These are phyloP conservation scores for Bombus superbus DNA, from an alignment of 1,140 invertebrate species.

Conservation along the genomic window DNA sequence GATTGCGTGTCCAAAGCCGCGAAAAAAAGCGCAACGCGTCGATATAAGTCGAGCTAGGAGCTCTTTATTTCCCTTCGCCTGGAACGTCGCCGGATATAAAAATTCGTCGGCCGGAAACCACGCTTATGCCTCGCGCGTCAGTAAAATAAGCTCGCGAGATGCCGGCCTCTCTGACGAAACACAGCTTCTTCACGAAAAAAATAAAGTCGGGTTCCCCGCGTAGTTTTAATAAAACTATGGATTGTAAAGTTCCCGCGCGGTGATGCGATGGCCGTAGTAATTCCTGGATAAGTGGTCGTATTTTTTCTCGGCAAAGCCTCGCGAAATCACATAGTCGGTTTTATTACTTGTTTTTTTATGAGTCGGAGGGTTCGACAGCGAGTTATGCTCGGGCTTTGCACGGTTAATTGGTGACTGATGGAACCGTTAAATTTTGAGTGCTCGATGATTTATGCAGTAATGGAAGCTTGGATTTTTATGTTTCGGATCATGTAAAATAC, in stretches of 20 bases:
- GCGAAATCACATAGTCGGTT: neutral
- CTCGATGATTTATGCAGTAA: neutral
- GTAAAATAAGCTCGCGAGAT: neutral
- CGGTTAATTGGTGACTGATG: neutral
- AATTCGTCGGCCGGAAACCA: neutral
- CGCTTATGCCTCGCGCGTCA: neutral
- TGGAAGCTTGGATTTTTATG: neutral
- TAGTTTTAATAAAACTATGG: neutral
- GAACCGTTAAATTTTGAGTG: neutral
- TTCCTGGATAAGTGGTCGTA: neutral
- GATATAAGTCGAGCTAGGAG: neutral
- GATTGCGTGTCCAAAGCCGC: neutral
- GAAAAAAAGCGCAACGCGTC: neutral
- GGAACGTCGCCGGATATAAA: neutral
- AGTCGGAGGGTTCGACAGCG: no score
- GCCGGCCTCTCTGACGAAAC: neutral
- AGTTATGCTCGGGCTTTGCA: no score
- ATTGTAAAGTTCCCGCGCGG: neutral
- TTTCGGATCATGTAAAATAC: no score
- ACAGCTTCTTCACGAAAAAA: neutral
- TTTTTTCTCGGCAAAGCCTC: no score
- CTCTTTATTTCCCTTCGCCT: neutral
- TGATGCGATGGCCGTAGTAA: neutral
- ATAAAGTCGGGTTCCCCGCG: neutral
- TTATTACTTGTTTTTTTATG: neutral